Evolutionary conservation across 1,140 invertebrate species (phyloP), one percentile per base, ranked within the genome.

Genomic region (Cephus cinctus): DNA sequence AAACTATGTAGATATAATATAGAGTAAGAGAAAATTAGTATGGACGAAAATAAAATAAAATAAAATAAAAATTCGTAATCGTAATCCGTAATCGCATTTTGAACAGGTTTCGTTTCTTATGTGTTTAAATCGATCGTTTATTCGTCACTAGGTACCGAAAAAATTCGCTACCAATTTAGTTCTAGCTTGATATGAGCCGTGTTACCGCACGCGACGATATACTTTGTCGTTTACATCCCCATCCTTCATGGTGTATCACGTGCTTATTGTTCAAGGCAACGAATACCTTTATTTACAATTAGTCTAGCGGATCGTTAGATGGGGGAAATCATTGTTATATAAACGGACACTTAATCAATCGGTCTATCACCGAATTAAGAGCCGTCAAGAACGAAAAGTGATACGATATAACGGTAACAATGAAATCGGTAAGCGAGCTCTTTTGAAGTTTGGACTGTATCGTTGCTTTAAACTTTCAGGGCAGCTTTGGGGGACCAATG

Each of bases 401-500:
- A 38, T 49, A 27, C 52, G 35, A 41, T 52, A 41, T 47, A 30
- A 36, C 19, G 14, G 34, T 36, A 9, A 5, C 8, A n/a, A n/a
- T n/a, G 42, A 45, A 20, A 58, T 47, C 56, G 61, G 59, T 58
- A 65, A 68, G 56, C 54, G 52, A 61, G 59, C 67, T 63, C 30
- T 52, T 54, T 45, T 21, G 27, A 50, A 42, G 45, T 11, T 32
- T 43, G 43, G 42, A 50, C 32, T 39, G 30, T 52, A 21, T 27
- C n/a, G 12, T 8, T 31, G 4, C 27, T 50, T 73, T 66, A 75
- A 32, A 76, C 74, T 62, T 76, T 76, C 39, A 76, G 65, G 42
- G 73, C 59, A 43, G 73, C 65, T 67, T 74, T 76, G 12, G 69
- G 65, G 22, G 70, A 71, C 70, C 70, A 73, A 12, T 73, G 70